phyloP scores from a whole-genome alignment of 2,113 vertebrate species.

The Mionectes macconnelli region DNA sequence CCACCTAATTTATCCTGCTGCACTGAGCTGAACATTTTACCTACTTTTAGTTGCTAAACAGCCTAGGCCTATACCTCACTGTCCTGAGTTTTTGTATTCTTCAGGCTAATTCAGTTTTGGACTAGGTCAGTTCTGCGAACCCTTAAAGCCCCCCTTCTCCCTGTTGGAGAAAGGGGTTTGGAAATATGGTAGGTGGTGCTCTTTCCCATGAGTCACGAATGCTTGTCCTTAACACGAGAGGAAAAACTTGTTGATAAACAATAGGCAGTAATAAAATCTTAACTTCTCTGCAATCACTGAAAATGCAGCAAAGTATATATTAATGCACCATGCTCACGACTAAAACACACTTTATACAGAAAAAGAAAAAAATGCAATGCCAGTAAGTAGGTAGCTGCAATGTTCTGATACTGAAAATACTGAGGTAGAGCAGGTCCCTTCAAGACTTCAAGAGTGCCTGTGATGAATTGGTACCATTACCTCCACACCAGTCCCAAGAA shows the following conservation, averaged over 20 bases:
- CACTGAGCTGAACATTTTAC: background rate
- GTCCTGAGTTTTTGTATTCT: background rate
- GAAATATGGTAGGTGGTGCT: background rate
- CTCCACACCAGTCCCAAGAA: background rate
- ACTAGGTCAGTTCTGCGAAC: background rate
- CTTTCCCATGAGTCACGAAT: background rate
- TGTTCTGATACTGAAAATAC: background rate
- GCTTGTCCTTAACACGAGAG: background rate
- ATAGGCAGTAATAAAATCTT: background rate
- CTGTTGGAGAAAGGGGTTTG: background rate
- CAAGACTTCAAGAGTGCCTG: background rate
- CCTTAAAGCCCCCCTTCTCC: background rate
- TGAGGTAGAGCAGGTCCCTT: background rate
- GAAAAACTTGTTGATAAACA: background rate
- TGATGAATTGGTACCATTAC: background rate
- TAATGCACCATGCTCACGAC: background rate
- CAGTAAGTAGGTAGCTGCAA: background rate
- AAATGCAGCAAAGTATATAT: background rate
- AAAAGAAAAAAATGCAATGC: background rate
- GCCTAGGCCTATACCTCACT: fast-evolving
- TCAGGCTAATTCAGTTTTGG: background rate
- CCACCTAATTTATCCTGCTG: background rate
- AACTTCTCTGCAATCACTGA: background rate
- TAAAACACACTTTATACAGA: background rate
- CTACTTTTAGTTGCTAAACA: background rate